Conservation (phyloP, 2,113 vertebrate genomes). For the Conger conger region DNA sequence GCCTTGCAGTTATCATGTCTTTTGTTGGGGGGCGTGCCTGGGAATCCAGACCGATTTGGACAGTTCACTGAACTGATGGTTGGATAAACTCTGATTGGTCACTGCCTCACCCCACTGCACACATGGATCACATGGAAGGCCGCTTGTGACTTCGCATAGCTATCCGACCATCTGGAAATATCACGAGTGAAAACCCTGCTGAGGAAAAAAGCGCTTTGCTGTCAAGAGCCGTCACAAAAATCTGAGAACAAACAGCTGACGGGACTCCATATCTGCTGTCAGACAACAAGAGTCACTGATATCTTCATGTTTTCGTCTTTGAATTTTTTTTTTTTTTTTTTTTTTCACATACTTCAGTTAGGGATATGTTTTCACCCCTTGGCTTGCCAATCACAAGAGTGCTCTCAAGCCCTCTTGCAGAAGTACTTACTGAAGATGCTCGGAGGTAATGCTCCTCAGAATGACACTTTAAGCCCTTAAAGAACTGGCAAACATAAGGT, state of each 20-base stretch:
- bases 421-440: background rate
- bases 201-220: background rate
- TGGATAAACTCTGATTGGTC: background rate
- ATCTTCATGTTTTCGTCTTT: background rate
- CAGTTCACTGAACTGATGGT: background rate
- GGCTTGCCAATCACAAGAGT: slow-evolving; percentile 1
- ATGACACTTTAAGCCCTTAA: background rate
- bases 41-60: background rate
- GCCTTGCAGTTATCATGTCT: background rate
- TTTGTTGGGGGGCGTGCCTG: background rate
- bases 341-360: background rate
- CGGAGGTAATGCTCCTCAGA: background rate
- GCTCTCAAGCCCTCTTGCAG: background rate
- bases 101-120: background rate
- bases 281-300: background rate
- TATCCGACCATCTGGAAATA: background rate
- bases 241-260: background rate
- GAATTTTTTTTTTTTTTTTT: background rate
- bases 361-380: background rate
- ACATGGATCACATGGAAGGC: background rate
- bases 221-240: background rate
- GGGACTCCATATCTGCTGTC: background rate
- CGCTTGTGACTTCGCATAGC: background rate
- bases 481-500: slow-evolving; percentile 33
- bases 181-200: background rate